Evolutionary conservation across 2,113 vertebrate species (phyloP).

Genomic region (Romanogobio albipinnatus): DNA sequence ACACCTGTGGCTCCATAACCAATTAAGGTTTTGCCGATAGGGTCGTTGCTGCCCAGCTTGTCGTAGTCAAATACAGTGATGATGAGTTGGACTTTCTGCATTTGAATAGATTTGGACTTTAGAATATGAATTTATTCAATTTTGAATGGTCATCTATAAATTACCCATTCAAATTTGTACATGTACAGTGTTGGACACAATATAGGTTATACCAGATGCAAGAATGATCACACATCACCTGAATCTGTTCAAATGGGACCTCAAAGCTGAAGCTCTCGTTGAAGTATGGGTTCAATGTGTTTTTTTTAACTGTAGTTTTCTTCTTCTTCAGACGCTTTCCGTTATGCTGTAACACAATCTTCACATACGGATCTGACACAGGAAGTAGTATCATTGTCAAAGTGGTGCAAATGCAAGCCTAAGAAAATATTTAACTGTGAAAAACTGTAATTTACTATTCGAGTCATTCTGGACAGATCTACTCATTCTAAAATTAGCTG

Average conservation of each 20-base stretch:
- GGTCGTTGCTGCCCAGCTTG: conserved; percentile 81
- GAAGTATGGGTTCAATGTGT: conserved; percentile 90
- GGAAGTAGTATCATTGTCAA: background rate
- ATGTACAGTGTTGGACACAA: background rate
- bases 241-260: conserved; percentile 88
- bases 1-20: conserved; percentile 82
- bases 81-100: conserved; percentile 80
- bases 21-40: conserved; percentile 82
- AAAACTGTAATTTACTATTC: background rate
- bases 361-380: conserved; percentile 73
- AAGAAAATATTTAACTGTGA: background rate
- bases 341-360: conserved; percentile 85
- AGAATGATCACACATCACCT: conserved; percentile 69
- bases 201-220: background rate
- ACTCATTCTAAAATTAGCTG: background rate
- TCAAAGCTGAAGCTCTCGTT: conserved; percentile 93
- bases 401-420: background rate
- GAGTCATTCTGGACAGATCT: background rate
- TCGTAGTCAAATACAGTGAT: conserved; percentile 78
- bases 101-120: conserved; percentile 23
- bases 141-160: background rate
- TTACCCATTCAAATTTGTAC: background rate
- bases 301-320: conserved; percentile 93
- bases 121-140: background rate
- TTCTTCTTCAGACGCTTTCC: conserved; percentile 89